Base-by-base conservation (phyloP, 2,113 vertebrate genomes). In the Alosa alosa region DNA sequence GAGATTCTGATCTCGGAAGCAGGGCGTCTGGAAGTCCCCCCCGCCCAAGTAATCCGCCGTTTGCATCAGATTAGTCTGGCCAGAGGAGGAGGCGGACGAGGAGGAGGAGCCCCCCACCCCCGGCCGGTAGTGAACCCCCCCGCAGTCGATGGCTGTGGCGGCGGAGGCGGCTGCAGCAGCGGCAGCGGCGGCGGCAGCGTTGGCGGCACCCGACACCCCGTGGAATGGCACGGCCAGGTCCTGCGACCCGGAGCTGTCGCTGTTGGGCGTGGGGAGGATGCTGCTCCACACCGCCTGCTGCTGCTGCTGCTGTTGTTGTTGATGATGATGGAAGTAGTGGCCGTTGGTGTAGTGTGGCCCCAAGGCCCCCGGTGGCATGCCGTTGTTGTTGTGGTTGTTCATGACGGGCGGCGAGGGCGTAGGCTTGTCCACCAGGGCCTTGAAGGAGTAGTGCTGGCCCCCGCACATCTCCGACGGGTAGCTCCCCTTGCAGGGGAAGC, bases 211-310 rank as follows among this genome's bases (percentile, higher is more conserved):
- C 1, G 88, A 89, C 47, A 95, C 96, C 81, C 95, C 95, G 0
- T 99, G 98, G 96, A 98, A 99, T 84, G 97, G 95, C 96, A 97
- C 95, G 88, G 96, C 89, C 90, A 99, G 93, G 95, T 99, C 98
- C 96, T 99, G 98, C 93, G 97, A 99, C 90, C 97, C 97, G 9
- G 98, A 99, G 96, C 98, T 99, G 96, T 99, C 98, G 92, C 98
- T 99, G 95, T 98, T 99, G 92, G 98, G 98, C 0, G 98, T 99
- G 92, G 98, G 98, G 90, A 99, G 96, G 89, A 99, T 97, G 95
- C 97, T 97, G 95, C 96, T 98, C 98, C 98, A 99, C 90, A 97
- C 88, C 90, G 93, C 93, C 55, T 97, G 96, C 86, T 98, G 98
- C 93, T 95, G 94, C 57, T 97, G 64, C 31, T 97, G 96, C 84